Conservation (phyloP, 2,113 vertebrate species). For the Micromys minutus region DNA sequence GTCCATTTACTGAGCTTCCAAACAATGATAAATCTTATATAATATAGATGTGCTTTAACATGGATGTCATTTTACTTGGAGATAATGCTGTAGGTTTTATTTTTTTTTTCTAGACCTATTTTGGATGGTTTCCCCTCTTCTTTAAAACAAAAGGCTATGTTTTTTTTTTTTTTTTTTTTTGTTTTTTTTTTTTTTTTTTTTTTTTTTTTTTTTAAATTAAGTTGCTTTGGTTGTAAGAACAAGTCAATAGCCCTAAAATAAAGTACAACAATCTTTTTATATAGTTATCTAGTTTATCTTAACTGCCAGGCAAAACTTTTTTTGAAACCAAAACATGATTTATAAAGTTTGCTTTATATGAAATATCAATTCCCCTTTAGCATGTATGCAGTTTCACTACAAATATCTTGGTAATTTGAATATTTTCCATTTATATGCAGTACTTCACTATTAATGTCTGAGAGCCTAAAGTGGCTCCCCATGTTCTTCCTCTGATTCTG, state of each 20-base stretch:
- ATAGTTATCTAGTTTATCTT: not conserved
- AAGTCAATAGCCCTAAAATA: not conserved
- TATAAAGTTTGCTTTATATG: slow-evolving; percentile 6
- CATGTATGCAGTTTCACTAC: not conserved
- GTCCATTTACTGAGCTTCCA: slow-evolving; percentile 4
- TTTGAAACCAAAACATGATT: not conserved
- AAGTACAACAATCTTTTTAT: not conserved
- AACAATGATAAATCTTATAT: not conserved
- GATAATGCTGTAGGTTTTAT: not conserved
- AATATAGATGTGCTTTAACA: not conserved
- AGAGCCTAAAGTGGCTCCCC: not conserved
- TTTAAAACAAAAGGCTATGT: not conserved
- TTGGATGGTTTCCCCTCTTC: not conserved
- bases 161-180: too few species aligned
- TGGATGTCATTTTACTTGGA: not conserved
- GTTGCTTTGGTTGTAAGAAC: not conserved
- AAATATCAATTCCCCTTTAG: not conserved
- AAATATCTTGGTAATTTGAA: not conserved
- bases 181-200: too few species aligned
- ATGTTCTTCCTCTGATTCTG: not conserved
- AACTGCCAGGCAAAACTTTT: not conserved
- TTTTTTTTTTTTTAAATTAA: slow-evolving; percentile 26
- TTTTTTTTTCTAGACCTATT: slow-evolving; percentile 25
- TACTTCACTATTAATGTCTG: not conserved
- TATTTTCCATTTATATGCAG: not conserved